A percentile compares a stretch with the other conserved stretches of the same genome.
phyloP scores from a whole-genome alignment of 1,140 invertebrate species.

The Araneus ventricosus region DNA sequence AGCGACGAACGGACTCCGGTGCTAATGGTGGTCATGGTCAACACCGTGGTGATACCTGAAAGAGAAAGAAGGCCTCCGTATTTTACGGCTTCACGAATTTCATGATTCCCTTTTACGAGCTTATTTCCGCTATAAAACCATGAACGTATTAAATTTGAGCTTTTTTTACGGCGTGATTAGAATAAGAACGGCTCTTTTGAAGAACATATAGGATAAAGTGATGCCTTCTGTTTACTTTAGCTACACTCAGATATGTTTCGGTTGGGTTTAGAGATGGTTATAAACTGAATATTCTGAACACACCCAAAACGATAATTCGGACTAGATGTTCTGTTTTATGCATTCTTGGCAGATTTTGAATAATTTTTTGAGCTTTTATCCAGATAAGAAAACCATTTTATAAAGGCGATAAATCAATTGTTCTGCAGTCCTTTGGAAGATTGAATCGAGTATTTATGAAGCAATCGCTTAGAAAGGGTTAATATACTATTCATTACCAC shows the following conservation, averaged over 20 bases:
- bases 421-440: neutral
- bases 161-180: conserved; percentile 30
- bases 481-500: too few species aligned
- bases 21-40: conserved; percentile 99
- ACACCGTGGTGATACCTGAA: conserved; percentile 96
- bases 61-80: neutral
- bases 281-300: neutral
- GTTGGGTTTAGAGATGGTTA: neutral
- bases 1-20: conserved; percentile 97
- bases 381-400: conserved; percentile 11
- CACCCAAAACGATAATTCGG: neutral
- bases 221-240: conserved; percentile 1
- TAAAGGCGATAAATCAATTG: neutral
- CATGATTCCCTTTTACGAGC: conserved; percentile 12
- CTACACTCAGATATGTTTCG: neutral
- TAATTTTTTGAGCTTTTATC: neutral
- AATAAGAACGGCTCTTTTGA: conserved; percentile 31
- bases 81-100: conserved; percentile 9
- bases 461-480: neutral
- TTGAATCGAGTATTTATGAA: neutral
- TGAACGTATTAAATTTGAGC: conserved; percentile 42
- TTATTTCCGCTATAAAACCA: conserved; percentile 48
- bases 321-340: neutral
- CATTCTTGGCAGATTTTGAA: neutral
- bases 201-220: neutral